phyloP scores from a whole-genome alignment of 2,888 invertebrate species.

The Eugnorisma glareosa region DNA sequence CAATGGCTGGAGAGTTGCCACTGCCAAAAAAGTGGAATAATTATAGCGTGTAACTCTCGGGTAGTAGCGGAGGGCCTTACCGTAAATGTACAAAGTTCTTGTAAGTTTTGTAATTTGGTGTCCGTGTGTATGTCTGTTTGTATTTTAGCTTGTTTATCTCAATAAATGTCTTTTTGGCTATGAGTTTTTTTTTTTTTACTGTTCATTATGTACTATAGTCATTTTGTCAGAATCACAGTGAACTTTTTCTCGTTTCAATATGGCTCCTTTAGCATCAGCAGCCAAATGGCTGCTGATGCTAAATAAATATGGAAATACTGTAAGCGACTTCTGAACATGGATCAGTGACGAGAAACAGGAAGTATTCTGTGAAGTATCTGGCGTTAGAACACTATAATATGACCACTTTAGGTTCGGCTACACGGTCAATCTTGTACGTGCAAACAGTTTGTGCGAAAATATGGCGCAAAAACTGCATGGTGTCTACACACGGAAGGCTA shows the following conservation, averaged over 20 bases:
- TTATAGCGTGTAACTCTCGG: not conserved
- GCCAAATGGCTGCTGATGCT: no score
- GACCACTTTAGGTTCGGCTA: no score
- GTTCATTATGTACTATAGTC: not conserved
- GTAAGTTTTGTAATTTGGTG: conserved; percentile 59
- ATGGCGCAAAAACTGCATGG: no score
- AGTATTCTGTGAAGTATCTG: no score
- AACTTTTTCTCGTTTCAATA: not conserved
- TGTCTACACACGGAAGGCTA: no score
- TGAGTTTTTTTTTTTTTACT: conserved; percentile 9
- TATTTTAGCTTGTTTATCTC: conserved; percentile 47
- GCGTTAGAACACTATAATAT: no score
- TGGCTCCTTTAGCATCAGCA: no score
- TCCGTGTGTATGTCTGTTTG: conserved; percentile 56
- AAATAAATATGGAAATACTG: no score
- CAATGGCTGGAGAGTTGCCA: conserved; percentile 13
- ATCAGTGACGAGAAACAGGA: no score
- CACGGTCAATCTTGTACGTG: no score
- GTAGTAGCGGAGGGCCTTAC: conserved; percentile 32
- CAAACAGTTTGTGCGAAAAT: no score
- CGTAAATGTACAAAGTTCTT: conserved; percentile 59
- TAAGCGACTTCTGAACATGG: no score
- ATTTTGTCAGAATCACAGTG: not conserved
- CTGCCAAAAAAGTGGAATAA: conserved; percentile 4
- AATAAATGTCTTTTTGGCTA: conserved; percentile 57